A percentile compares a stretch with the other conserved stretches of the same genome.
Conservation (phyloP, 2,888 invertebrate genomes). For the Parascotia fuliginaria region DNA sequence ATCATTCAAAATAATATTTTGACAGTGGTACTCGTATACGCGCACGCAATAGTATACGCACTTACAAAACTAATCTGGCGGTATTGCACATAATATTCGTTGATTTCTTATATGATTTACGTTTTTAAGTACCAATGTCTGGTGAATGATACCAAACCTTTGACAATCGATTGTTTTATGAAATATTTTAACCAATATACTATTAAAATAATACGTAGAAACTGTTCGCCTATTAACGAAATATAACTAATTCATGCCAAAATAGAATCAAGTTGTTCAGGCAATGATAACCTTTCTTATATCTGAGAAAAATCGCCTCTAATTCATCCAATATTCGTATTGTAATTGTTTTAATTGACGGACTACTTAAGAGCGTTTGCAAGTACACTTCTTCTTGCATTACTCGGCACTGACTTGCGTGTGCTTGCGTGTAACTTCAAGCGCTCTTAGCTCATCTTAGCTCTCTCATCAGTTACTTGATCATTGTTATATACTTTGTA, state of each 20-base stretch:
- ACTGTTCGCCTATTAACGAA: conserved; percentile 24
- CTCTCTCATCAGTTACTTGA: too few relatives aligned
- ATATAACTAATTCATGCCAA: conserved; percentile 10
- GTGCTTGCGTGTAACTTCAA: background rate
- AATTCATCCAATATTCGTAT: too few relatives aligned
- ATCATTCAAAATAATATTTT: too few relatives aligned
- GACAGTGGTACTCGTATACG: conserved; percentile 16
- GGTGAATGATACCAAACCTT: conserved; percentile 32
- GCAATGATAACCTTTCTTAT: conserved; percentile 7
- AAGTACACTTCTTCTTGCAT: too few relatives aligned
- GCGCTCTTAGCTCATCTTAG: conserved; percentile 13
- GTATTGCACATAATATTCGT: conserved; percentile 36
- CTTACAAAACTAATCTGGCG: conserved; percentile 4
- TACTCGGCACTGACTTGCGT: too few relatives aligned
- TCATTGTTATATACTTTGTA: conserved; percentile 21
- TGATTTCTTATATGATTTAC: conserved; percentile 8
- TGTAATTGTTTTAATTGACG: background rate
- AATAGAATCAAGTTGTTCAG: conserved; percentile 16
- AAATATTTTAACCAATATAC: conserved; percentile 25
- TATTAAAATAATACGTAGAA: conserved; percentile 11
- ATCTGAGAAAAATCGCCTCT: background rate
- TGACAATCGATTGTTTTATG: conserved; percentile 25
- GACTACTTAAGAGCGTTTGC: background rate
- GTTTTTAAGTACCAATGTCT: conserved; percentile 20
- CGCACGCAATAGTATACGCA: background rate